A percentile compares a stretch with the other conserved stretches of the same genome.
Conservation (phyloP, 2,113 vertebrate genomes). For the Chloebia gouldiae region DNA sequence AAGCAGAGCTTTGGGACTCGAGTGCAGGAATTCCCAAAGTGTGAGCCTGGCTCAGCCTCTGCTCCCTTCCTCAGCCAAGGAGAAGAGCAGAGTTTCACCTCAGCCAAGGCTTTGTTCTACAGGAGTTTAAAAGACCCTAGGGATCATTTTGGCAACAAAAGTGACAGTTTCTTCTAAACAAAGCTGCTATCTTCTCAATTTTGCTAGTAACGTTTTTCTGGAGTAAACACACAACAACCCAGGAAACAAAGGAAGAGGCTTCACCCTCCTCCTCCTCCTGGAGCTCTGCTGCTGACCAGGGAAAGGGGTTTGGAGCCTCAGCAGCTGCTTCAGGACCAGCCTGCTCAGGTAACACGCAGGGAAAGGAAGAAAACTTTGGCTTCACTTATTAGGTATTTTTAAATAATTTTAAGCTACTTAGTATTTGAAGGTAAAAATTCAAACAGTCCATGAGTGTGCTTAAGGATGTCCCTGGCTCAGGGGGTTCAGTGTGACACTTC, state of each 20-base stretch:
- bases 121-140: background rate
- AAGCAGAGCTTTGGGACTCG: background rate
- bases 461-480: background rate
- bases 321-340: background rate
- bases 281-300: background rate
- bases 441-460: fast-evolving
- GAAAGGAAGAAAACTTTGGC: background rate
- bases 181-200: background rate
- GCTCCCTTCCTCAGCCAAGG: background rate
- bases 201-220: background rate
- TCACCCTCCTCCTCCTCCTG: fast-evolving
- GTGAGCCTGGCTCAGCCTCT: background rate
- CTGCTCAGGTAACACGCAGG: background rate
- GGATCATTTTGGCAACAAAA: background rate
- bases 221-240: background rate
- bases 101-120: background rate
- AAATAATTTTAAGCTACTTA: background rate
- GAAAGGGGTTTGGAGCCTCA: background rate
- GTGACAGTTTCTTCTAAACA: background rate
- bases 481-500: background rate
- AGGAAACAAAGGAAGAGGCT: background rate
- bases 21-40: background rate
- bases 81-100: background rate
- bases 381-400: background rate
- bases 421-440: background rate